phyloP scores from a whole-genome alignment of 2,888 invertebrate species.

The Incurvaria masculella region DNA sequence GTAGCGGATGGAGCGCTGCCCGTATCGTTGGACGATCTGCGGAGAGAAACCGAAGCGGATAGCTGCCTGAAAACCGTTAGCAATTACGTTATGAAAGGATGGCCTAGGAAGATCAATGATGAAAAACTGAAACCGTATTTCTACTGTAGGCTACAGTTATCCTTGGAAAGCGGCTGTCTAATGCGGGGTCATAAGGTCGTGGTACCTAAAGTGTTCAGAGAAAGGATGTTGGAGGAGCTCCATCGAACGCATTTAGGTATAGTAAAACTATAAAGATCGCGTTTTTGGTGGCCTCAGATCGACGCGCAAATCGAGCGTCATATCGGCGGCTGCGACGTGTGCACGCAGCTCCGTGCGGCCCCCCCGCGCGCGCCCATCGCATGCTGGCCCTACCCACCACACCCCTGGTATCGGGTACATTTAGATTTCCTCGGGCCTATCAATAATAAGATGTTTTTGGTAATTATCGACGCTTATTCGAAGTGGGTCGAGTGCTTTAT shows the following conservation, averaged over 20 bases:
- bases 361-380: slow-evolving; percentile 14
- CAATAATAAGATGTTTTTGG: slow-evolving; percentile 10
- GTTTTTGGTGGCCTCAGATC: slow-evolving; percentile 7
- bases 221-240: background rate
- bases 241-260: too few species aligned
- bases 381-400: slow-evolving; percentile 7
- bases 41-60: background rate
- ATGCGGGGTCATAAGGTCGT: slow-evolving; percentile 8
- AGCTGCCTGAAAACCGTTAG: background rate
- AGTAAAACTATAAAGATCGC: slow-evolving; percentile 4
- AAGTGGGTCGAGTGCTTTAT: slow-evolving; percentile 19
- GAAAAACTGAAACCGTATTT: slow-evolving; percentile 6
- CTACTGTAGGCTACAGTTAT: slow-evolving; percentile 3
- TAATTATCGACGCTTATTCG: slow-evolving; percentile 16
- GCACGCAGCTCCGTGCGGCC: slow-evolving; percentile 3
- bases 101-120: slow-evolving; percentile 3
- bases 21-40: background rate
- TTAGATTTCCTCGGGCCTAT: slow-evolving; percentile 18
- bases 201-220: background rate
- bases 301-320: slow-evolving; percentile 1
- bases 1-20: slow-evolving; percentile 1
- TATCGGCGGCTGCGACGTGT: slow-evolving; percentile 1
- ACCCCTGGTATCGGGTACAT: slow-evolving; percentile 16
- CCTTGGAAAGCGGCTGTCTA: slow-evolving; percentile 2
- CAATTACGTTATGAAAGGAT: slow-evolving; percentile 6